Evolutionary conservation across 2,888 invertebrate species (phyloP).

Genomic region (Acanthoscelides obtectus): DNA sequence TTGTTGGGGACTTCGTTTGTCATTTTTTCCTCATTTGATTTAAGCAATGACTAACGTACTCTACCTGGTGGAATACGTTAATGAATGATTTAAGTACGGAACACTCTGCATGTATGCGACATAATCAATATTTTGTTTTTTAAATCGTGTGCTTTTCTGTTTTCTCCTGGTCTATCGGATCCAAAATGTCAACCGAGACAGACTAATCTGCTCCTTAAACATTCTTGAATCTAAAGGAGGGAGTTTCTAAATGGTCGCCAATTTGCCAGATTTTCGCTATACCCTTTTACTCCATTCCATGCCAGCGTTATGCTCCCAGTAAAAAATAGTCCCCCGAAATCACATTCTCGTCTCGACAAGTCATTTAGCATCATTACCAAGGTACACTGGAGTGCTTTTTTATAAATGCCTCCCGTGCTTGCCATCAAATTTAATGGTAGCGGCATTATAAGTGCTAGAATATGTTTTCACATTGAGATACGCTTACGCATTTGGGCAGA

Average conservation of each 20-base stretch:
- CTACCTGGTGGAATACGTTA: too few species aligned
- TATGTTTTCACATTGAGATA: not conserved
- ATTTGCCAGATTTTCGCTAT: not conserved
- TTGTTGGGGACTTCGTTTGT: too few species aligned
- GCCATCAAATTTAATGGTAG: not conserved
- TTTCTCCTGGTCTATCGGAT: too few species aligned
- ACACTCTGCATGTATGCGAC: too few species aligned
- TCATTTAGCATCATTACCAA: not conserved
- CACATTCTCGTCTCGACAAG: not conserved
- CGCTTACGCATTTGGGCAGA: too few species aligned
- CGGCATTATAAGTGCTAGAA: not conserved
- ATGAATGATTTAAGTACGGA: too few species aligned
- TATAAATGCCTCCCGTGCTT: not conserved
- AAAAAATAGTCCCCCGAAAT: not conserved
- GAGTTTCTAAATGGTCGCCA: not conserved
- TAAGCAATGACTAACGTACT: too few species aligned
- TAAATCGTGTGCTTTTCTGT: too few species aligned
- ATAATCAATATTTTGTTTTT: too few species aligned
- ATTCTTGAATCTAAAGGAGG: not conserved
- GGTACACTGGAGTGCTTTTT: not conserved
- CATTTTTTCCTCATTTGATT: too few species aligned
- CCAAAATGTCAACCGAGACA: not conserved
- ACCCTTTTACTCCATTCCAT: not conserved
- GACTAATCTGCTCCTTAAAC: not conserved
- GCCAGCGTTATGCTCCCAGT: not conserved